phyloP scores from a whole-genome alignment of 2,113 vertebrate genomes.

The Hipposideros armiger region DNA sequence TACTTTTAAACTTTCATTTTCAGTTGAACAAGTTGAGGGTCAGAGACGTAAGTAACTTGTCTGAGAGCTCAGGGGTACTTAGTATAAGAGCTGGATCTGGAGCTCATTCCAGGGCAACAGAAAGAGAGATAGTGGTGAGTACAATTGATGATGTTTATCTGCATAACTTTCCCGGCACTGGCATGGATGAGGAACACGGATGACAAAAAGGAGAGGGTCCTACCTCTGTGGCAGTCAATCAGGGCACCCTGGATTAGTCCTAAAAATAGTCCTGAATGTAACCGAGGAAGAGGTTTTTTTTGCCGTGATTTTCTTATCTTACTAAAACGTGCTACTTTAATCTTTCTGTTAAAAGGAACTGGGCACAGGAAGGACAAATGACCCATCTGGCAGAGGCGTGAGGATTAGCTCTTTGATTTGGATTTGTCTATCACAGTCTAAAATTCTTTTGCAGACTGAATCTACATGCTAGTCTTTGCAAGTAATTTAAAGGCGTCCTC shows the following conservation, averaged over 20 bases:
- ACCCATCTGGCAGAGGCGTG: slow-evolving; percentile 59
- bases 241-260: background rate
- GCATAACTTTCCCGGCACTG: background rate
- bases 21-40: background rate
- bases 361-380: slow-evolving; percentile 69
- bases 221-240: background rate
- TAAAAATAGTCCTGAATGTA: slow-evolving; percentile 78
- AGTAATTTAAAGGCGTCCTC: slow-evolving; percentile 45
- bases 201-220: background rate
- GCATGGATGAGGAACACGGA: background rate
- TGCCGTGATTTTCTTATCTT: slow-evolving; percentile 73
- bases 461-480: slow-evolving; percentile 66
- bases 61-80: background rate
- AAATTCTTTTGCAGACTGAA: slow-evolving; percentile 68
- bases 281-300: slow-evolving; percentile 38
- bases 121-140: background rate
- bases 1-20: slow-evolving; percentile 8
- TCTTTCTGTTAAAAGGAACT: slow-evolving; percentile 72
- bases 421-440: slow-evolving; percentile 67
- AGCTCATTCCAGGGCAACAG: background rate
- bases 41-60: background rate
- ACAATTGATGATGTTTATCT: background rate
- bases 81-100: background rate
- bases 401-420: slow-evolving; percentile 78
- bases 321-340: slow-evolving; percentile 72